These are phyloP conservation scores for Brachypalpus laphriformis DNA, from an alignment of 2,888 invertebrate genomes.

Conservation along the genomic window DNA sequence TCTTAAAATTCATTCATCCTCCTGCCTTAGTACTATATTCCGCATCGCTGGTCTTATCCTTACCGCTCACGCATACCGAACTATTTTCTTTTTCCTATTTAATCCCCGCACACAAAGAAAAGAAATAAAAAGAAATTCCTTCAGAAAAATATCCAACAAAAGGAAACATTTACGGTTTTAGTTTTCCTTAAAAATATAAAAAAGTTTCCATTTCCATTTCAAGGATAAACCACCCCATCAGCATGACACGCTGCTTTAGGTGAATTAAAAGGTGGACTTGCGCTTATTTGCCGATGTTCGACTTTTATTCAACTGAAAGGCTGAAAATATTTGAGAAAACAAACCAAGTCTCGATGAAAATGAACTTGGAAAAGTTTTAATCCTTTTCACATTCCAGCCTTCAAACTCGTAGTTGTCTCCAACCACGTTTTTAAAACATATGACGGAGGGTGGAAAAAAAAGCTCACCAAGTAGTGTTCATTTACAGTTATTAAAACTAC, in stretches of 20 bases:
- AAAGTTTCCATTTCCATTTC: slow-evolving; percentile 33
- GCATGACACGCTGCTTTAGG: too few species aligned
- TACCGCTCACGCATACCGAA: background rate
- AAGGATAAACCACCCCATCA: slow-evolving; percentile 16
- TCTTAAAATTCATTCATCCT: background rate
- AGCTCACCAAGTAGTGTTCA: slow-evolving; percentile 25
- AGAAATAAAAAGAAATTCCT: too few species aligned
- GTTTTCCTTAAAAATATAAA: background rate
- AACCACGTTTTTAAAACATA: slow-evolving; percentile 11
- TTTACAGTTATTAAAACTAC: slow-evolving; percentile 11
- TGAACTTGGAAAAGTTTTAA: background rate
- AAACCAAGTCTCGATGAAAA: too few species aligned
- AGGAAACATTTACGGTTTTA: background rate
- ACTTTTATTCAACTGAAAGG: too few species aligned
- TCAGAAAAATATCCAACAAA: background rate
- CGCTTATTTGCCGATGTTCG: too few species aligned
- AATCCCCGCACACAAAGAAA: background rate
- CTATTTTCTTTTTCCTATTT: background rate
- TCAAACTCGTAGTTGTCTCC: background rate
- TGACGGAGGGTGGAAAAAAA: background rate
- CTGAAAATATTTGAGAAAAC: too few species aligned
- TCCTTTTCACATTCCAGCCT: background rate
- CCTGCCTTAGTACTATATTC: background rate
- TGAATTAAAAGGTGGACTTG: too few species aligned
- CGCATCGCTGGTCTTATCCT: background rate